Evolutionary conservation across 2,888 invertebrate genomes (phyloP).

Genomic region (Altica lythri): DNA sequence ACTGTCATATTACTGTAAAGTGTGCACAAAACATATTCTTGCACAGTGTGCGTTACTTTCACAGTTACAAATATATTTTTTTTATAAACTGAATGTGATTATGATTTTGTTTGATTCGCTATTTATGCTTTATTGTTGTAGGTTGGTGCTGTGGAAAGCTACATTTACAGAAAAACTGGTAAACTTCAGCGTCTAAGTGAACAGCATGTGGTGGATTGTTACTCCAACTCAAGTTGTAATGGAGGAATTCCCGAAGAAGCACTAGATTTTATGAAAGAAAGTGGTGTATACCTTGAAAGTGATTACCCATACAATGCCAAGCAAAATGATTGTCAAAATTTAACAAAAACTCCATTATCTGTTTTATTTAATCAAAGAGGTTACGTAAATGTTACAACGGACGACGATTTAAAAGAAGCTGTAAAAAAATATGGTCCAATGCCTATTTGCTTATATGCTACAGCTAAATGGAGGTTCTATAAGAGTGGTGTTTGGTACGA

Average conservation of each 20-base stretch:
- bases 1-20: too few relatives aligned
- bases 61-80: too few relatives aligned
- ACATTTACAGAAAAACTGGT: conserved; percentile 27
- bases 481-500: conserved; percentile 31
- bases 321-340: conserved; percentile 21
- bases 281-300: conserved; percentile 22
- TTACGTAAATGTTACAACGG: conserved; percentile 2
- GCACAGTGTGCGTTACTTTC: too few relatives aligned
- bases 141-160: conserved; percentile 27
- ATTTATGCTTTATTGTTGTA: conserved; percentile 16
- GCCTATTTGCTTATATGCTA: conserved; percentile 26
- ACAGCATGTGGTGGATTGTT: conserved; percentile 43
- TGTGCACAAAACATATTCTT: too few relatives aligned
- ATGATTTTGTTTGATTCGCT: too few relatives aligned
- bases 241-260: conserved; percentile 25
- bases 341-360: conserved; percentile 6
- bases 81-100: neutral
- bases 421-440: conserved; percentile 24
- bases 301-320: conserved; percentile 31
- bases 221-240: conserved; percentile 22
- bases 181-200: conserved; percentile 26
- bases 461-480: conserved; percentile 30
- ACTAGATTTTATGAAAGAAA: conserved; percentile 15
- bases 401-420: conserved; percentile 18
- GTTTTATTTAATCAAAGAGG: conserved; percentile 13